These are phyloP conservation scores for Archaeoteleia sp. DNA, from an alignment of 2,888 invertebrate genomes.

Conservation along the genomic window DNA sequence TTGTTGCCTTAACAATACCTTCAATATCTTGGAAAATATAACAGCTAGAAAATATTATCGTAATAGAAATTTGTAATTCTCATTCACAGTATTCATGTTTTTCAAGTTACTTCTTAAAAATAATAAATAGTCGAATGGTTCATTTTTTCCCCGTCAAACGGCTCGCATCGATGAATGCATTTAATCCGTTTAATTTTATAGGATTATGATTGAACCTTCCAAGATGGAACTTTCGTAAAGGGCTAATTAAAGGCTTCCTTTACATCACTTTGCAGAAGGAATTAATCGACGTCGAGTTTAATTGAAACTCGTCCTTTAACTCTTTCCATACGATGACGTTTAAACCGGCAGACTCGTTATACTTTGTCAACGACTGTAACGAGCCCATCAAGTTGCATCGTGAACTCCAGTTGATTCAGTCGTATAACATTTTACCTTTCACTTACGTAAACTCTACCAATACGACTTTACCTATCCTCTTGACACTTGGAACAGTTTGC, in stretches of 20 bases:
- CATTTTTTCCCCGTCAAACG: too few species aligned
- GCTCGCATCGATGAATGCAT: conserved; percentile 45
- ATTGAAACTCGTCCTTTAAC: conserved; percentile 45
- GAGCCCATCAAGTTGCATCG: conserved; percentile 42
- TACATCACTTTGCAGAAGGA: conserved; percentile 29
- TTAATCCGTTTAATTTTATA: conserved; percentile 37
- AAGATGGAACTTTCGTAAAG: conserved; percentile 44
- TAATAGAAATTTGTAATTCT: too few species aligned
- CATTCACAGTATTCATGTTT: too few species aligned
- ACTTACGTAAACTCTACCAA: conserved; percentile 20
- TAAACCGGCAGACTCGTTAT: too few species aligned
- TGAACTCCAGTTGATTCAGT: conserved; percentile 33
- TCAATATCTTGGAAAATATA: too few species aligned
- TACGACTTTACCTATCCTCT: conserved; percentile 18
- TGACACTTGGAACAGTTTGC: conserved; percentile 28
- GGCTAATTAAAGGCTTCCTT: conserved; percentile 49
- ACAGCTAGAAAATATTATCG: too few species aligned
- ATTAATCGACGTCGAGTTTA: conserved; percentile 46
- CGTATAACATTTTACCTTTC: conserved; percentile 36
- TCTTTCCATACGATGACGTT: conserved; percentile 23
- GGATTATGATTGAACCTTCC: conserved; percentile 48
- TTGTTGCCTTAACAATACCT: too few species aligned
- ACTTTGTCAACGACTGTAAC: conserved; percentile 41
- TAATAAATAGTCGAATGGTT: too few species aligned
- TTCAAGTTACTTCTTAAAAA: too few species aligned